Conservation (phyloP, 30 jellyfish, hydroid and myxozoan genomes). For the Chrysaora quinquecirrha region DNA sequence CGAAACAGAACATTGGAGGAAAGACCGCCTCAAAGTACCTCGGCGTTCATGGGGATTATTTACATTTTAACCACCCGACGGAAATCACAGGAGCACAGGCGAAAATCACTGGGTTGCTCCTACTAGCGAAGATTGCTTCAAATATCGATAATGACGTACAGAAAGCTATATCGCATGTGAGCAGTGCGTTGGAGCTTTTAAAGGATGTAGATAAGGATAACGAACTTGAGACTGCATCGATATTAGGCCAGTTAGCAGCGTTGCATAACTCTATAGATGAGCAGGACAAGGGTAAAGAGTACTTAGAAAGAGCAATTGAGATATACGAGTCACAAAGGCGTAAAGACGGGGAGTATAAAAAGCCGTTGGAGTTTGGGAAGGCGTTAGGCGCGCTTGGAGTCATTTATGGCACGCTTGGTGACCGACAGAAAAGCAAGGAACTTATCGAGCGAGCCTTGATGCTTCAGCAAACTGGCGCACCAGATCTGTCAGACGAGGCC, state of each 20-base stretch:
- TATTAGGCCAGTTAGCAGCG: constrained; percentile 79
- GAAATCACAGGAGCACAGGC: constrained; percentile 49
- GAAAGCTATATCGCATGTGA: constrained; percentile 54
- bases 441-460: constrained; percentile 89
- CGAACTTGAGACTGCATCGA: constrained; percentile 66
- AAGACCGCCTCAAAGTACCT: constrained; percentile 52
- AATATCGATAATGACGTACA: constrained; percentile 54
- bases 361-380: constrained; percentile 85
- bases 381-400: constrained; percentile 89
- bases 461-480: constrained; percentile 97
- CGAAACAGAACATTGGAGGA: constrained; percentile 77
- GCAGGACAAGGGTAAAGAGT: constrained; percentile 44
- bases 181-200: constrained; percentile 53
- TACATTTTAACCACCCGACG: constrained; percentile 50
- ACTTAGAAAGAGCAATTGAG: constrained; percentile 81
- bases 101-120: constrained; percentile 36
- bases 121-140: constrained; percentile 64
- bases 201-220: constrained; percentile 16
- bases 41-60: constrained; percentile 64
- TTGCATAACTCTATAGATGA: constrained; percentile 58
- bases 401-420: constrained; percentile 75
- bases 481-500: constrained; percentile 92
- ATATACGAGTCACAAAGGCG: constrained; percentile 86
- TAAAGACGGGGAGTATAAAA: constrained; percentile 91
- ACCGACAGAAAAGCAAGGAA: constrained; percentile 85